Evolutionary conservation across 2,113 vertebrate genomes (phyloP).

Genomic region (Pollachius pollachius): DNA sequence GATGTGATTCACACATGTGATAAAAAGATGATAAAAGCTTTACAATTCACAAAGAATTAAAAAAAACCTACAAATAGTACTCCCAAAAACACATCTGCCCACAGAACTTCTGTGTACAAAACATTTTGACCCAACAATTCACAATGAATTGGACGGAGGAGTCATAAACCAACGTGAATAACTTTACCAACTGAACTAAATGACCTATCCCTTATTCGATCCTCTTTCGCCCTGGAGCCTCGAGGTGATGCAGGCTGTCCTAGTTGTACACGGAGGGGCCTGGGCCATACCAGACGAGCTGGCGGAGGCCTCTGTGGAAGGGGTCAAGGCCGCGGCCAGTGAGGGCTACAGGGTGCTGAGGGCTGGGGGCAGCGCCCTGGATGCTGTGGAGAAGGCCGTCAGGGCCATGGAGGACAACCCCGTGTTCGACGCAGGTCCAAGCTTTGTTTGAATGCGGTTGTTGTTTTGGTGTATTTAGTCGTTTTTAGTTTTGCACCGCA

Average conservation of each 20-base stretch:
- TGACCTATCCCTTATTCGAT: too few species aligned
- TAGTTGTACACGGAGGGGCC: slow-evolving; percentile 74
- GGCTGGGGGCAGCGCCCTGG: slow-evolving; percentile 50
- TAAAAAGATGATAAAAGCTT: too few species aligned
- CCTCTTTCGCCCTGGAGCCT: too few species aligned
- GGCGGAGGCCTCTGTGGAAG: slow-evolving; percentile 52
- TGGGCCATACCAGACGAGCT: slow-evolving; percentile 65
- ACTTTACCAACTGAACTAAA: too few species aligned
- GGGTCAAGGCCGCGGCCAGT: slow-evolving; percentile 59
- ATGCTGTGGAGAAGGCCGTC: slow-evolving; percentile 68
- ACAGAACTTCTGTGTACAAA: too few species aligned
- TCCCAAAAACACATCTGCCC: too few species aligned
- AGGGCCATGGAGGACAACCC: slow-evolving; percentile 66
- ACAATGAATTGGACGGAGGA: too few species aligned
- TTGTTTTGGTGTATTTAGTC: neutral
- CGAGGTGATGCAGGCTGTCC: slow-evolving; percentile 55
- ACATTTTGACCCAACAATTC: too few species aligned
- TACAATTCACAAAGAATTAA: too few species aligned
- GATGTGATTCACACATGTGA: too few species aligned
- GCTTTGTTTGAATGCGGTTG: neutral
- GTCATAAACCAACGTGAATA: too few species aligned
- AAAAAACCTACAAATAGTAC: too few species aligned
- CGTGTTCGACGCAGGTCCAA: slow-evolving; percentile 63
- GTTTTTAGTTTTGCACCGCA: neutral
- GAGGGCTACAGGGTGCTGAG: slow-evolving; percentile 52